A percentile compares a stretch with the other conserved stretches of the same genome.
Conservation (phyloP, 2,888 invertebrate genomes). For the Dinocampus coccinellae region DNA sequence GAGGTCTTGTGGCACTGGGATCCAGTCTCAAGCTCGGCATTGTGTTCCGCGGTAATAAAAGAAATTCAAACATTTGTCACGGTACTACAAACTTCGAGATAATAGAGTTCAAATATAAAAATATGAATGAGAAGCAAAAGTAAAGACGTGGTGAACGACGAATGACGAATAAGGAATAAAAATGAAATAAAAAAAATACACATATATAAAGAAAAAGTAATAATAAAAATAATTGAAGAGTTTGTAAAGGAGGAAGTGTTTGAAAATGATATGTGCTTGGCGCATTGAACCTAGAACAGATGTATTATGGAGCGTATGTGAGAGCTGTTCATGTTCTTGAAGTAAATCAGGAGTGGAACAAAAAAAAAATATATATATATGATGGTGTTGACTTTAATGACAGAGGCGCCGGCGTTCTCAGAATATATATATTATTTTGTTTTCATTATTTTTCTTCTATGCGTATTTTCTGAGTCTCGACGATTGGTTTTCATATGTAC, state of each 20-base stretch:
- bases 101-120: neutral
- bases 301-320: constrained; percentile 13
- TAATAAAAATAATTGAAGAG: constrained; percentile 18
- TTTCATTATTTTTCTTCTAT: neutral
- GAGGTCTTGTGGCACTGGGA: constrained; percentile 82
- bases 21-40: constrained; percentile 79
- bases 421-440: constrained; percentile 4
- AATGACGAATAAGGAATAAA: neutral
- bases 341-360: constrained; percentile 22
- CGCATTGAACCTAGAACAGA: constrained; percentile 17
- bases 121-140: neutral
- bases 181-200: constrained; percentile 3
- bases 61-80: constrained; percentile 30
- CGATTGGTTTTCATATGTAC: constrained; percentile 23
- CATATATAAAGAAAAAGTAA: neutral
- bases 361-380: constrained; percentile 36
- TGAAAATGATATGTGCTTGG: constrained; percentile 25
- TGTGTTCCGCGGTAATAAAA: constrained; percentile 74
- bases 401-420: constrained; percentile 44
- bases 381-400: constrained; percentile 45
- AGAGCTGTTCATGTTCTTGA: constrained; percentile 15
- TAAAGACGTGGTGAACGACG: neutral
- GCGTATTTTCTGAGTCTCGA: too few species aligned
- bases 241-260: constrained; percentile 7
- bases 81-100: constrained; percentile 6